Evolutionary conservation across 1,140 invertebrate genomes (phyloP), one percentile per base, ranked within the genome.

Genomic region (Mylabris phalerata): DNA sequence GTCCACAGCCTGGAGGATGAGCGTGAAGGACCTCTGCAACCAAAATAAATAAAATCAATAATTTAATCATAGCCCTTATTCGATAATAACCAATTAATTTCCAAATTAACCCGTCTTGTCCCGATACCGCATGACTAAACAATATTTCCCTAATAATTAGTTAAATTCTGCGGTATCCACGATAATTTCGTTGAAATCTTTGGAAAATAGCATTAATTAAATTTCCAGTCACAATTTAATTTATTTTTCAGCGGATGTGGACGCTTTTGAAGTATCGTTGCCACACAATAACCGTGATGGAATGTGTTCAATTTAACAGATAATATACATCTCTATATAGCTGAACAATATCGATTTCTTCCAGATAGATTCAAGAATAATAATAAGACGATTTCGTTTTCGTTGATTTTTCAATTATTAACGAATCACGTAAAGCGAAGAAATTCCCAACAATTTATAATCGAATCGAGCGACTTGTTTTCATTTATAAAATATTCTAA

Each of bases 1-100:
- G 77, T 93, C 89, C 79, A 89, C 84, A 57, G 91, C 92, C 79
- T 93, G 90, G 63, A 94, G 81, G 62, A 95, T 93, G 69, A 95
- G 79, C 64, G 91, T 92, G 78, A 94, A 93, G 61, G 90, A 91
- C 74, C 90, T 88, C 92, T 95, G 87, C 42, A 84, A 84, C 70
- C 74, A 70, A 75, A 70, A 73, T 73, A 70, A 62, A 59, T 51
- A 54, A 56, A 62, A 49, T 55, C 13, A 56, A 10, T 43, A 42
- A 49, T 38, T 27, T n/a, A n/a, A n/a, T n/a, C n/a, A n/a, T n/a
- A n/a, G n/a, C n/a, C n/a, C n/a, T n/a, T 9, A 19, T 5, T 13
- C 19, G 19, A 19, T 41, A 50, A 41, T 25, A 50, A 9, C 39
- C 40, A 41, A 13, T 40, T 50, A 26, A 50, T 50, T 42, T 13